These are phyloP conservation scores for Choristoneura fumiferana DNA, from an alignment of 1,140 invertebrate species.

Conservation along the genomic window DNA sequence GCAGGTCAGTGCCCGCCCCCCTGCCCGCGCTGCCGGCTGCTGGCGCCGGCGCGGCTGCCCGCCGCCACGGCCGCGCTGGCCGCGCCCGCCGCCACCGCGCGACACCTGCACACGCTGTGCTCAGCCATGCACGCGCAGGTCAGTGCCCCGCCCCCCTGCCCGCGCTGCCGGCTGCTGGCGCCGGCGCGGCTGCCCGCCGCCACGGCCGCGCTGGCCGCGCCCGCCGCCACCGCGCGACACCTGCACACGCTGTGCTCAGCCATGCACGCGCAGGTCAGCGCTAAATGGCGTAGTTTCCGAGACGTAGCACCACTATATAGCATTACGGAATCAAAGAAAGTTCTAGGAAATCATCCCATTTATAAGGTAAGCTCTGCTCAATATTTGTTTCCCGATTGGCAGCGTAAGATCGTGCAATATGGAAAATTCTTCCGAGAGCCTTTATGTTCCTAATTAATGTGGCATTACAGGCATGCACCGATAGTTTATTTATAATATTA, in stretches of 20 bases:
- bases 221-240: conserved; percentile 71
- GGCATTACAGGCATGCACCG: no score
- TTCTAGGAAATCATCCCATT: no score
- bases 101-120: conserved; percentile 76
- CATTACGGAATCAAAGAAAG: no score
- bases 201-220: conserved; percentile 77
- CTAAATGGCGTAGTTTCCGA: no score
- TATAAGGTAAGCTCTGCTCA: no score
- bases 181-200: conserved; percentile 68
- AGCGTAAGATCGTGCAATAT: no score
- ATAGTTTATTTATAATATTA: background rate
- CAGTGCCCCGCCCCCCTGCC: conserved; percentile 45
- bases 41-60: conserved; percentile 64
- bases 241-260: conserved; percentile 78
- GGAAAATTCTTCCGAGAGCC: no score
- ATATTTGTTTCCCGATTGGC: no score
- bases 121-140: conserved; percentile 80
- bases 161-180: conserved; percentile 44
- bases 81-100: conserved; percentile 71
- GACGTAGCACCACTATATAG: no score
- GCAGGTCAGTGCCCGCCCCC: conserved; percentile 73
- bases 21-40: conserved; percentile 39
- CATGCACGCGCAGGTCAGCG: conserved; percentile 79
- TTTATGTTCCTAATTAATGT: no score
- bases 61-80: conserved; percentile 77